Evolutionary conservation across 2,888 invertebrate species (phyloP).

Genomic region (Oasisia sp.): DNA sequence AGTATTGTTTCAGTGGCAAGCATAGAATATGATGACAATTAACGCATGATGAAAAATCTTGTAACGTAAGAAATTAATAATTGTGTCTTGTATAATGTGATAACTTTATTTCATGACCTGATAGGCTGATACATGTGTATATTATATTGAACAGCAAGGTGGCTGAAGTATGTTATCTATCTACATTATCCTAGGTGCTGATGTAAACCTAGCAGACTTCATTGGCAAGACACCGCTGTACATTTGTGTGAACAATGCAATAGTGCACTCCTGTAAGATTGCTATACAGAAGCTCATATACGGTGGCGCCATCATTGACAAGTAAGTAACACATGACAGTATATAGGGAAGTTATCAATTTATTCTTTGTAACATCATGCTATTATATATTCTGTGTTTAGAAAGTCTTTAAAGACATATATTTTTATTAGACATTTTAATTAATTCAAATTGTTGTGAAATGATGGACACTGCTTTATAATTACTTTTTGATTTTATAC

Average conservation of each 20-base stretch:
- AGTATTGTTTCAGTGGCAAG: neutral
- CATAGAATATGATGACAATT: neutral
- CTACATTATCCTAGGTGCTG: constrained; percentile 56
- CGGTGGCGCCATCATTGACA: constrained; percentile 61
- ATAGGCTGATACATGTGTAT: neutral
- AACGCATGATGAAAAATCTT: neutral
- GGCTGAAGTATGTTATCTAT: neutral
- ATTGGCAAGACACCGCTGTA: constrained; percentile 65
- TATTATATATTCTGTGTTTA: no score
- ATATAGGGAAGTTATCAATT: neutral
- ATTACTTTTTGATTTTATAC: no score
- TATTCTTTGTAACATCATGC: neutral
- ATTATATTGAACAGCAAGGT: neutral
- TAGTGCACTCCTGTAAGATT: constrained; percentile 59
- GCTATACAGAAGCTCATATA: constrained; percentile 59
- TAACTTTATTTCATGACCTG: neutral
- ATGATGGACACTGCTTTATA: no score
- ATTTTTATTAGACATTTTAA: no score
- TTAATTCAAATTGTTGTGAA: no score
- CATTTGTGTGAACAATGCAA: constrained; percentile 66
- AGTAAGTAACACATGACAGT: constrained; percentile 46
- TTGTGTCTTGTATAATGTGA: neutral
- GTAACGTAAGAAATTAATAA: neutral
- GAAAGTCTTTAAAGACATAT: no score
- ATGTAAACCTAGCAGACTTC: constrained; percentile 63